Conservation (phyloP, 2,888 invertebrate species). For the Bursaphelenchus okinawaensis region DNA sequence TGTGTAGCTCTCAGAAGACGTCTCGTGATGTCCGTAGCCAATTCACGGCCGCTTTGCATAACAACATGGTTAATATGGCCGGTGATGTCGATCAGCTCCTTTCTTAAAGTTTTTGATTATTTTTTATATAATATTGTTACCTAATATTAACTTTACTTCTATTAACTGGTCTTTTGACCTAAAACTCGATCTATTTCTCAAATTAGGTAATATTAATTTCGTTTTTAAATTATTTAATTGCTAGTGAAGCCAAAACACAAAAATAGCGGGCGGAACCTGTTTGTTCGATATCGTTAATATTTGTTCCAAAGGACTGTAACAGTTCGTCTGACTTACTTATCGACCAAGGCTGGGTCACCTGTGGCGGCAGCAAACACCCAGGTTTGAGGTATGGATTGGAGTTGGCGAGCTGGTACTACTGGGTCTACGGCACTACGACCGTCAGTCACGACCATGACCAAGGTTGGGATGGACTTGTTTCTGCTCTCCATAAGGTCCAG, state of each 20-base stretch:
- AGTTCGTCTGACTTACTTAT: conserved; percentile 34
- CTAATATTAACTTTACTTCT: background rate
- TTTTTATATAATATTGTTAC: too few relatives aligned
- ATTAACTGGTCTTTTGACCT: too few relatives aligned
- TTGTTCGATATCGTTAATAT: background rate
- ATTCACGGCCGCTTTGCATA: conserved; percentile 47
- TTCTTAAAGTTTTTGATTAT: conserved; percentile 34
- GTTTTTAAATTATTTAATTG: too few relatives aligned
- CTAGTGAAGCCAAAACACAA: too few relatives aligned
- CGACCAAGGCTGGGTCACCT: conserved; percentile 48
- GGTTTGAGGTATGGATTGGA: conserved; percentile 37
- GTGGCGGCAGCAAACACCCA: conserved; percentile 52
- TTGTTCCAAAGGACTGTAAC: background rate
- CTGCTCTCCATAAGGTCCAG: conserved; percentile 42
- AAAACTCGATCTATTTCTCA: too few relatives aligned
- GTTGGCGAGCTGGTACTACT: conserved; percentile 30
- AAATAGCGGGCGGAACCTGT: background rate
- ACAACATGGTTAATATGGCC: conserved; percentile 53
- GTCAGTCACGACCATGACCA: conserved; percentile 52
- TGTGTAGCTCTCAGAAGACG: conserved; percentile 43
- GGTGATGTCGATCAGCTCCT: conserved; percentile 50
- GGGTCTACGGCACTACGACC: conserved; percentile 46
- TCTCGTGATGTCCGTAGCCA: conserved; percentile 49
- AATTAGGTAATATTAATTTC: too few relatives aligned
- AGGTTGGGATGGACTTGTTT: conserved; percentile 47